These are phyloP conservation scores for Drosophila longiperda DNA, from an alignment of 2,888 invertebrate genomes.

Conservation along the genomic window DNA sequence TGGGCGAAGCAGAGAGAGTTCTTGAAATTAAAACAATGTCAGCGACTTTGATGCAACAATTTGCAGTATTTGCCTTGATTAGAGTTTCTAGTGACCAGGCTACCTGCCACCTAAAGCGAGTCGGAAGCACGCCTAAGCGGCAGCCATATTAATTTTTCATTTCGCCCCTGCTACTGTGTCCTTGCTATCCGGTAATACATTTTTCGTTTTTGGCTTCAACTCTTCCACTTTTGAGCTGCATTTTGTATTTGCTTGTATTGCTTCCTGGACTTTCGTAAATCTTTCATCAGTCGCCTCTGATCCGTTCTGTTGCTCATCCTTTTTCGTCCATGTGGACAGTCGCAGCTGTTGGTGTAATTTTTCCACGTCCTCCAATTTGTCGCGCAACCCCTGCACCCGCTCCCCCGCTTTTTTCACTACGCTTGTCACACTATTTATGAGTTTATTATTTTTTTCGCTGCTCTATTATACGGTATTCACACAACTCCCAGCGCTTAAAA, in stretches of 20 bases:
- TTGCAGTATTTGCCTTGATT: constrained; percentile 51
- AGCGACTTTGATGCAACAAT: constrained; percentile 61
- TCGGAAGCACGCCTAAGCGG: constrained; percentile 43
- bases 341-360: constrained; percentile 66
- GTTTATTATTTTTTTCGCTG: constrained; percentile 73
- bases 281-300: constrained; percentile 56
- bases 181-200: constrained; percentile 10
- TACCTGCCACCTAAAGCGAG: constrained; percentile 14
- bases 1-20: constrained; percentile 19
- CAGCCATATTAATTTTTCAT: constrained; percentile 60
- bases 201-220: constrained; percentile 3
- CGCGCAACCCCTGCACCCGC: constrained; percentile 1
- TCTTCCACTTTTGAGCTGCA: constrained; percentile 8
- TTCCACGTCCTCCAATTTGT: constrained; percentile 36
- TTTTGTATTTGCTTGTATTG: constrained; percentile 42
- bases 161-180: constrained; percentile 13
- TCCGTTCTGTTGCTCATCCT: constrained; percentile 25
- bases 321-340: constrained; percentile 19
- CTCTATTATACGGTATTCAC: constrained; percentile 61
- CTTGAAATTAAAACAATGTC: constrained; percentile 73
- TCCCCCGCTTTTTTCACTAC: constrained; percentile 10
- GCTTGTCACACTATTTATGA: constrained; percentile 78
- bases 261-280: constrained; percentile 46
- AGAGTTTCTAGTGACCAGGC: constrained; percentile 40
- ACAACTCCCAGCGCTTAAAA: constrained; percentile 64